A percentile compares a stretch with the other conserved stretches of the same genome.
Conservation (phyloP, 2,113 vertebrate species). For the Hypocryptadius cinnamomeus region DNA sequence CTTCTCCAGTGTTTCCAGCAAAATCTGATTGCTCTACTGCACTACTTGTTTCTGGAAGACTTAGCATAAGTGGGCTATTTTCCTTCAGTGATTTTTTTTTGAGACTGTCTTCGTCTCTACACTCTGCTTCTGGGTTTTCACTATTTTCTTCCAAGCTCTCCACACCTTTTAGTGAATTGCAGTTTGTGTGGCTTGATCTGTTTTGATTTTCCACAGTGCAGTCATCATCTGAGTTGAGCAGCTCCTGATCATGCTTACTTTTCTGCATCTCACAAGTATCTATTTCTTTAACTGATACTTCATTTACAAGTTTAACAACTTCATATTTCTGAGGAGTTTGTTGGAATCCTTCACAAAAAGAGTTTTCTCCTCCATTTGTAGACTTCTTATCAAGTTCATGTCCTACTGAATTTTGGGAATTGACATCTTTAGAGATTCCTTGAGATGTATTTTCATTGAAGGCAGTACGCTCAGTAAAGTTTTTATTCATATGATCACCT, state of each 20-base stretch:
- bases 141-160: background rate
- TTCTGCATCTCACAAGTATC: background rate
- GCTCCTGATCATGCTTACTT: background rate
- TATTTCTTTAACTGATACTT: background rate
- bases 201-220: background rate
- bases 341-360: slow-evolving; percentile 1
- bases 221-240: background rate
- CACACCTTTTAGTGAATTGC: background rate
- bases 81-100: background rate
- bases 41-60: slow-evolving; percentile 38
- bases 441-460: background rate
- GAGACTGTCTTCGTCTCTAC: background rate
- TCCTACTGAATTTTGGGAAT: background rate
- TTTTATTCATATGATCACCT: background rate
- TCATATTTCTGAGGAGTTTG: background rate
- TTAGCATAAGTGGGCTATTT: background rate
- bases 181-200: background rate
- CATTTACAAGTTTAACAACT: background rate
- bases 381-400: background rate
- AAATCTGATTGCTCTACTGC: background rate
- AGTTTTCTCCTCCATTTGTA: background rate
- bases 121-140: background rate
- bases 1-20: background rate
- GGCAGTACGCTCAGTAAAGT: background rate
- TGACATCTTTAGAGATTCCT: background rate